Evolutionary conservation across 2,888 invertebrate genomes (phyloP), one percentile per base, ranked within the genome.

Genomic region (Bombylius discolor): DNA sequence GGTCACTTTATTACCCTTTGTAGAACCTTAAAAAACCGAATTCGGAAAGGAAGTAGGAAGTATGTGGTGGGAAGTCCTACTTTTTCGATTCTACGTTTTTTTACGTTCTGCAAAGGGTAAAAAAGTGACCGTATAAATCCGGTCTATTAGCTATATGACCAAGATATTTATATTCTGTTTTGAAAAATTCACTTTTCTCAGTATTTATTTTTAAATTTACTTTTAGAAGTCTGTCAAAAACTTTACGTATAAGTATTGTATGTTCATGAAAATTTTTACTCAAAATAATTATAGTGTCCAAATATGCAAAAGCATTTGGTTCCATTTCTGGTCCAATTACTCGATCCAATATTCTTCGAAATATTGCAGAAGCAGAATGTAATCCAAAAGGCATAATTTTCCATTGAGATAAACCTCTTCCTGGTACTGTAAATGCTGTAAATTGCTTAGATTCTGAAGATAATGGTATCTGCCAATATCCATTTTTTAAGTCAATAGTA

Each of bases 91-190:
- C n/a, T n/a, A n/a, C n/a, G n/a, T n/a, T n/a, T n/a, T n/a, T n/a
- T n/a, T n/a, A n/a, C n/a, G n/a, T n/a, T n/a, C n/a, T n/a, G n/a
- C n/a, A n/a, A n/a, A n/a, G n/a, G n/a, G n/a, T n/a, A n/a, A n/a
- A n/a, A n/a, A n/a, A n/a, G n/a, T n/a, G n/a, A n/a, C n/a, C n/a
- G n/a, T n/a, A n/a, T n/a, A n/a, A n/a, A n/a, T n/a, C n/a, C n/a
- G n/a, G n/a, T n/a, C n/a, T n/a, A n/a, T 51, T 47, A 8, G 51
- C 51, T 5, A 57, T n/a, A 31, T 56, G 53, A 5, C 53, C 53
- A 12, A 56, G 46, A 47, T 56, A 56, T 50, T 50, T 49, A n/a
- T 53, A 7, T 45, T 49, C 34, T 5, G 33, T 34, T 42, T 47
- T 11, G 34, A 47, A 48, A 31, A 52, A 52, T 6, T 49, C 12